These are phyloP conservation scores for Myanophis thanlyinensis DNA, from an alignment of 2,113 vertebrate species.

Conservation along the genomic window DNA sequence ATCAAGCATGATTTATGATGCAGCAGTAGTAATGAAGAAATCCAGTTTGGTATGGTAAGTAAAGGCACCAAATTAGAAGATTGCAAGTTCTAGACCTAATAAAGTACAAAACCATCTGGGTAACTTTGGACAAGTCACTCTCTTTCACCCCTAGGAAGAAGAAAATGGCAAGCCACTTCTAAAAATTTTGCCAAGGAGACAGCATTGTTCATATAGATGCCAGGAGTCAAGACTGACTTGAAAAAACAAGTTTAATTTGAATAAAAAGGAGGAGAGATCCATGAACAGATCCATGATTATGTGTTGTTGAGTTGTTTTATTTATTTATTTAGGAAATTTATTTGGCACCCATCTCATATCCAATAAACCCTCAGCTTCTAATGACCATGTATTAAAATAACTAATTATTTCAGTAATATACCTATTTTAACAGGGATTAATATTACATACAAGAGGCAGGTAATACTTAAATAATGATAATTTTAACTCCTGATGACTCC, in stretches of 20 bases:
- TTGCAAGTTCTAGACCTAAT: background rate
- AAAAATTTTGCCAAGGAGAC: background rate
- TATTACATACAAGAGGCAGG: background rate
- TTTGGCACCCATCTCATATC: background rate
- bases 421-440: background rate
- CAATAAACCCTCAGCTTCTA: background rate
- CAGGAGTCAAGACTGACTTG: background rate
- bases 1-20: slow-evolving; percentile 33
- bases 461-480: background rate
- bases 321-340: background rate
- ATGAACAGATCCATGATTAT: background rate
- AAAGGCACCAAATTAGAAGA: background rate
- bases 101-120: background rate
- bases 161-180: background rate
- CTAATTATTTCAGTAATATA: background rate
- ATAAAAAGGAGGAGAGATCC: slow-evolving; percentile 8
- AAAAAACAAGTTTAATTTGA: background rate
- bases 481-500: background rate
- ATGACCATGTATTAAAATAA: background rate
- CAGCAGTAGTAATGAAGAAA: background rate
- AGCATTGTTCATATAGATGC: background rate
- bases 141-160: background rate
- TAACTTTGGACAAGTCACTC: background rate
- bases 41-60: background rate
- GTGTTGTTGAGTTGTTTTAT: background rate